Conservation (phyloP, 2,113 vertebrate species). For the Motacilla alba region DNA sequence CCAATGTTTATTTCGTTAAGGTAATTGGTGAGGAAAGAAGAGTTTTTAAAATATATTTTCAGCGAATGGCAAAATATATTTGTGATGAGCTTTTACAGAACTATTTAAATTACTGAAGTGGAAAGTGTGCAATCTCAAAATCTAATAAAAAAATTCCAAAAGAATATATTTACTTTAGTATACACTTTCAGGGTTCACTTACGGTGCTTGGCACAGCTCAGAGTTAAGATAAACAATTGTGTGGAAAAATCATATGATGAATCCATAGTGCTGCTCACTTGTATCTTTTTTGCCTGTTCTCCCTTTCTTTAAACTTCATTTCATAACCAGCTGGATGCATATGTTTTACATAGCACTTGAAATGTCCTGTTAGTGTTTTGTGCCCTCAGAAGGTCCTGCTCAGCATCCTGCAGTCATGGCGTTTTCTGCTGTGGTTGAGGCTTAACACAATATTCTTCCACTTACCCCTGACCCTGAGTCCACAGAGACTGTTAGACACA, state of each 20-base stretch:
- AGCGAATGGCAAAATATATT: constrained; percentile 13
- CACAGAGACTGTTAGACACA: not conserved
- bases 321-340: not conserved
- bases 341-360: not conserved
- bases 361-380: not conserved
- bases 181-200: constrained; percentile 26
- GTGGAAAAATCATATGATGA: constrained; percentile 29
- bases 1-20: constrained; percentile 42
- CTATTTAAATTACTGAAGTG: constrained; percentile 38
- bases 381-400: not conserved
- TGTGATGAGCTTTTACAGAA: constrained; percentile 51
- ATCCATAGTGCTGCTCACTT: not conserved
- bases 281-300: not conserved
- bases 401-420: not conserved
- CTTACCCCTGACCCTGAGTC: not conserved
- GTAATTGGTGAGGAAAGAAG: not conserved
- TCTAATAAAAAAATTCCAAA: constrained; percentile 65
- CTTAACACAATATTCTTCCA: not conserved
- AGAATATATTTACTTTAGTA: constrained; percentile 65
- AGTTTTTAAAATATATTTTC: constrained; percentile 37
- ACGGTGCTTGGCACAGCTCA: not conserved
- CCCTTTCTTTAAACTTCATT: not conserved
- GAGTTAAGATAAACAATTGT: constrained; percentile 64
- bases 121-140: constrained; percentile 58
- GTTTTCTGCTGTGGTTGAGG: not conserved